Percentiles rank a stretch among this genome's conserved stretches.
These are phyloP conservation scores for Halocaridina rubra DNA, from an alignment of 2,888 invertebrate species.

Conservation along the genomic window DNA sequence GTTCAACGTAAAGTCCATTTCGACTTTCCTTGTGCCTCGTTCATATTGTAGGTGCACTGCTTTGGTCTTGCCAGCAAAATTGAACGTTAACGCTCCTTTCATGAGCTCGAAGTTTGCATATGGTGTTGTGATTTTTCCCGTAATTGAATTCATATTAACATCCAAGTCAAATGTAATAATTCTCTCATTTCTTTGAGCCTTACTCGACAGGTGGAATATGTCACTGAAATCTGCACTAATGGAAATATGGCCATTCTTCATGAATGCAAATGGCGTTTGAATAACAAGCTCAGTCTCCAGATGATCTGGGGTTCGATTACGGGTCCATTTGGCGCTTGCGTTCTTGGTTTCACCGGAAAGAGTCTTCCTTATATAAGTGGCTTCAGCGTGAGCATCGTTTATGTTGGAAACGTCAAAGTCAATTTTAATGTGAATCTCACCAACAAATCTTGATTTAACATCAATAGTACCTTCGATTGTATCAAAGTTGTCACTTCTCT, in stretches of 20 bases:
- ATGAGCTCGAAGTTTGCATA: constrained; percentile 38
- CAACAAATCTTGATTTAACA: constrained; percentile 34
- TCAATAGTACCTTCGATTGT: constrained; percentile 38
- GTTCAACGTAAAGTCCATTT: constrained; percentile 33
- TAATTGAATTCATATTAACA: neutral
- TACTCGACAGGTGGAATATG: constrained; percentile 4
- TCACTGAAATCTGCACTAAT: constrained; percentile 24
- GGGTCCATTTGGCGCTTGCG: constrained; percentile 17
- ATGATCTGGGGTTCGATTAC: neutral
- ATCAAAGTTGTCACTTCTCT: constrained; percentile 27
- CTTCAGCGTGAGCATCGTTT: constrained; percentile 41
- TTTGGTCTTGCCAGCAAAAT: constrained; percentile 17
- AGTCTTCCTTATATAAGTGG: constrained; percentile 29
- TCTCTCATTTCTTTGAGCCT: constrained; percentile 24
- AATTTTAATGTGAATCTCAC: constrained; percentile 26
- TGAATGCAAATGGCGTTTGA: constrained; percentile 22
- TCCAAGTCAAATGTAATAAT: constrained; percentile 5
- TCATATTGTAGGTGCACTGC: constrained; percentile 30
- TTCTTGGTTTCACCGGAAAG: neutral
- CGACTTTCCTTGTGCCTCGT: constrained; percentile 25
- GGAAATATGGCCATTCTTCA: constrained; percentile 18
- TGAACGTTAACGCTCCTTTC: constrained; percentile 20
- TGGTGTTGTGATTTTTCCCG: constrained; percentile 38
- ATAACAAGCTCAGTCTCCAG: constrained; percentile 43
- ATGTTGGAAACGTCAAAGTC: constrained; percentile 45